phyloP scores from a whole-genome alignment of 2,888 invertebrate species.

The Mechanitis messenoides region DNA sequence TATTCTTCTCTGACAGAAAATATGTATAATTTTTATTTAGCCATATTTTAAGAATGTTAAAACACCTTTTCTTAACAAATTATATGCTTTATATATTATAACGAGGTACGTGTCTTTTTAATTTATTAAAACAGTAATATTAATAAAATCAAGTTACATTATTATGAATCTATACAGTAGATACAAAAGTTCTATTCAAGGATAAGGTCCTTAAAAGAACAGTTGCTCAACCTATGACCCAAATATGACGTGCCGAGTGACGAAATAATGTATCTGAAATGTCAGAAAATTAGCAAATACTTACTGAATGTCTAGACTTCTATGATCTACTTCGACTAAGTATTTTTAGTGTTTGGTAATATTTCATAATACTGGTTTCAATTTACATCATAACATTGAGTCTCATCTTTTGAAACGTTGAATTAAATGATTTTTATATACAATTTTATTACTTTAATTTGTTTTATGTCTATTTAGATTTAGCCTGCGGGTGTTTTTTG shows the following conservation, averaged over 20 bases:
- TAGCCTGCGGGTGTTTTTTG: not conserved
- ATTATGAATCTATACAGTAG: no score
- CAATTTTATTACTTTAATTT: conserved; percentile 1
- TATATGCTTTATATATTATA: no score
- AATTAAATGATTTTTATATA: not conserved
- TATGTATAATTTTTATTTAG: no score
- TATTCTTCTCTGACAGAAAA: no score
- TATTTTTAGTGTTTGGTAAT: conserved; percentile 13
- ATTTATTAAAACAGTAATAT: no score
- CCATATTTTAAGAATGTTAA: no score
- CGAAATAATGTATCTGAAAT: conserved; percentile 30
- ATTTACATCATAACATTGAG: conserved; percentile 1
- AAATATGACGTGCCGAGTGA: conserved; percentile 30
- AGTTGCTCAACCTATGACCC: conserved; percentile 35
- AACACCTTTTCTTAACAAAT: no score
- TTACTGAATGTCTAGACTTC: conserved; percentile 22
- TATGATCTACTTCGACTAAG: conserved; percentile 19
- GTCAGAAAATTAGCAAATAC: conserved; percentile 28
- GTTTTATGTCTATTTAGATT: not conserved
- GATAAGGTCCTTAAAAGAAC: conserved; percentile 23
- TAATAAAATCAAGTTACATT: no score
- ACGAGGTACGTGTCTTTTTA: no score
- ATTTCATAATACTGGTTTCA: conserved; percentile 9
- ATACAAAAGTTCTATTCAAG: conserved; percentile 1
- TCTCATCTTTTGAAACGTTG: conserved; percentile 1